These are phyloP conservation scores for Colinus virginianus DNA, from an alignment of 2,113 vertebrate species.

Conservation along the genomic window DNA sequence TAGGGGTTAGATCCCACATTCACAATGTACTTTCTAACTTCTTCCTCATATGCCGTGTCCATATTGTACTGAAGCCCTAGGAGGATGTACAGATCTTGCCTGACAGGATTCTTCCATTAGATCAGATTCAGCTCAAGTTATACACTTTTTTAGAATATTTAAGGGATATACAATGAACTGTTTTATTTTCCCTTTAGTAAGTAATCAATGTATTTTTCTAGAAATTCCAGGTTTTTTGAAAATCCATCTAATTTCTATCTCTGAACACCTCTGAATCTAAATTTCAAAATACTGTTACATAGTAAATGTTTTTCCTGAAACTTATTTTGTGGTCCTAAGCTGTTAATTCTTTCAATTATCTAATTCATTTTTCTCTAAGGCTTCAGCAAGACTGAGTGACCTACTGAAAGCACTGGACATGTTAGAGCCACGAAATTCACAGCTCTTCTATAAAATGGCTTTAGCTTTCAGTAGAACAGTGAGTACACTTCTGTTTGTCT, in stretches of 20 bases:
- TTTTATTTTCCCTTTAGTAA: not conserved
- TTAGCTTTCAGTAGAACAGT: conserved; percentile 93
- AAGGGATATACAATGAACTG: not conserved
- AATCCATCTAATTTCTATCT: not conserved
- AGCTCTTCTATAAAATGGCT: conserved; percentile 89
- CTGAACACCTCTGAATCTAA: not conserved
- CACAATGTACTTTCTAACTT: not conserved
- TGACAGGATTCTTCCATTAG: not conserved
- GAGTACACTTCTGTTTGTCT: conserved; percentile 59
- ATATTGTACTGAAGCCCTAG: not conserved
- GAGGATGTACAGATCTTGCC: not conserved
- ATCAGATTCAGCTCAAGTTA: not conserved
- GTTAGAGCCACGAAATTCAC: conserved; percentile 88
- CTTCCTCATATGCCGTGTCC: not conserved
- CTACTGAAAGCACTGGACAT: conserved; percentile 84
- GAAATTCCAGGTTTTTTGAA: not conserved
- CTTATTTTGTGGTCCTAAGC: not conserved
- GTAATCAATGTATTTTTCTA: not conserved
- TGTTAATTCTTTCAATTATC: not conserved
- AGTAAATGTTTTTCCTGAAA: not conserved
- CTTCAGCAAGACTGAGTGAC: conserved; percentile 84
- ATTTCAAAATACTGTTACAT: not conserved
- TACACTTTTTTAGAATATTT: not conserved
- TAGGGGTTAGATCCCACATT: not conserved
- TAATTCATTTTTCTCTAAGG: conserved; percentile 73